Conservation (phyloP, 2,888 invertebrate species). For the Nineta flava region DNA sequence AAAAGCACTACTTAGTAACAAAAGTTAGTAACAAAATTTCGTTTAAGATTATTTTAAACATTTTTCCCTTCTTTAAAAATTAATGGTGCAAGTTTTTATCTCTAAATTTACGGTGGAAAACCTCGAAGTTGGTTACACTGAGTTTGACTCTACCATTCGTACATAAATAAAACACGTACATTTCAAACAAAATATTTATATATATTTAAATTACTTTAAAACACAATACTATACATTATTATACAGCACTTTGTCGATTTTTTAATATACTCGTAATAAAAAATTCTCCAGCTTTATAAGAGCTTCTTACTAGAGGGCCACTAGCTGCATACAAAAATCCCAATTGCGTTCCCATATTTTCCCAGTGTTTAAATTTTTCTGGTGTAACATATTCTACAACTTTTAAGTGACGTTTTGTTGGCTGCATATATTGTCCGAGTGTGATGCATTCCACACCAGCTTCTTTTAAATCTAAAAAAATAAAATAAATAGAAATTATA, state of each 20-base stretch:
- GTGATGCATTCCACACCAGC: constrained; percentile 90
- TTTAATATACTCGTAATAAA: constrained; percentile 70
- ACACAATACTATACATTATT: too few species aligned
- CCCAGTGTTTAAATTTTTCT: constrained; percentile 80
- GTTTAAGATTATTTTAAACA: too few species aligned
- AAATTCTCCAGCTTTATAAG: constrained; percentile 96
- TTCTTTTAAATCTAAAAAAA: constrained; percentile 50
- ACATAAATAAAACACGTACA: too few species aligned
- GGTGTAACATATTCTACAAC: constrained; percentile 95
- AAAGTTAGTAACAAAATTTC: too few species aligned
- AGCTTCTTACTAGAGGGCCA: constrained; percentile 90
- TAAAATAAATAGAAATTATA: neutral
- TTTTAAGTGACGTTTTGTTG: constrained; percentile 88
- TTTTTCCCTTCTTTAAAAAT: too few species aligned
- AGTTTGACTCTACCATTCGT: too few species aligned
- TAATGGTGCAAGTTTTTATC: too few species aligned
- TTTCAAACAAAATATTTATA: too few species aligned
- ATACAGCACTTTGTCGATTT: constrained; percentile 31
- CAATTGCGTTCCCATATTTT: constrained; percentile 58
- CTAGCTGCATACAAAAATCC: constrained; percentile 96
- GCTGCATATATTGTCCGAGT: constrained; percentile 99
- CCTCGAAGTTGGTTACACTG: too few species aligned
- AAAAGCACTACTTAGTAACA: too few species aligned
- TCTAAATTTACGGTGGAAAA: too few species aligned
- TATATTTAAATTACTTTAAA: too few species aligned